Evolutionary conservation across 2,113 vertebrate genomes (phyloP).

Genomic region (Aegypius monachus): DNA sequence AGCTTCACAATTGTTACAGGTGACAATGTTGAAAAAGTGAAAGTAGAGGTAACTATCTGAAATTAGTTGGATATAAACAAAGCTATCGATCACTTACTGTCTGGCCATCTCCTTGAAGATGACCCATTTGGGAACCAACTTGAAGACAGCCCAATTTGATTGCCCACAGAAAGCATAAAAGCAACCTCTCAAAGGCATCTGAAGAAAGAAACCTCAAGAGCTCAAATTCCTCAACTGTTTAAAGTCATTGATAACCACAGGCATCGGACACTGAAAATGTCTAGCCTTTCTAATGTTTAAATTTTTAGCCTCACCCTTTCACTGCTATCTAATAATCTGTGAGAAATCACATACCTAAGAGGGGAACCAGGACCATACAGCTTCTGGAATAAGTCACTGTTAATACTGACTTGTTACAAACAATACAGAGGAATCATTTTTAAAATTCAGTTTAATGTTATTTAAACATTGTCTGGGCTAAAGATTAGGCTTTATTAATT

Average conservation of each 20-base stretch:
- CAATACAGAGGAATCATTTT: slow-evolving; percentile 45
- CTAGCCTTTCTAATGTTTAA: neutral
- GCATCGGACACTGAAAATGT: neutral
- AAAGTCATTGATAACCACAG: neutral
- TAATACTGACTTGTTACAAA: slow-evolving; percentile 40
- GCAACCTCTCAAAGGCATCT: neutral
- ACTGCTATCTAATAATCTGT: neutral
- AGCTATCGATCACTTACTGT: neutral
- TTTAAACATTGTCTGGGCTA: slow-evolving; percentile 53
- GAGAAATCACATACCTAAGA: neutral
- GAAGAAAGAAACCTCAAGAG: neutral
- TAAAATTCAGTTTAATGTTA: slow-evolving; percentile 61
- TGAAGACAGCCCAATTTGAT: neutral
- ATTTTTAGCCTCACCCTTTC: neutral
- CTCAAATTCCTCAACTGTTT: neutral
- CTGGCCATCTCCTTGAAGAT: neutral
- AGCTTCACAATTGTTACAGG: neutral
- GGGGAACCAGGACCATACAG: neutral
- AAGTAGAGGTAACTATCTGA: neutral
- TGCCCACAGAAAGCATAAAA: neutral
- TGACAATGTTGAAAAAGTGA: neutral
- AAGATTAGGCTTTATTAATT: slow-evolving; percentile 61
- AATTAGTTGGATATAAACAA: neutral
- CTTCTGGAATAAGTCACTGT: neutral
- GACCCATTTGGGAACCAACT: neutral